phyloP scores from a whole-genome alignment of 1,140 invertebrate species.

The Cotesia typhae region DNA sequence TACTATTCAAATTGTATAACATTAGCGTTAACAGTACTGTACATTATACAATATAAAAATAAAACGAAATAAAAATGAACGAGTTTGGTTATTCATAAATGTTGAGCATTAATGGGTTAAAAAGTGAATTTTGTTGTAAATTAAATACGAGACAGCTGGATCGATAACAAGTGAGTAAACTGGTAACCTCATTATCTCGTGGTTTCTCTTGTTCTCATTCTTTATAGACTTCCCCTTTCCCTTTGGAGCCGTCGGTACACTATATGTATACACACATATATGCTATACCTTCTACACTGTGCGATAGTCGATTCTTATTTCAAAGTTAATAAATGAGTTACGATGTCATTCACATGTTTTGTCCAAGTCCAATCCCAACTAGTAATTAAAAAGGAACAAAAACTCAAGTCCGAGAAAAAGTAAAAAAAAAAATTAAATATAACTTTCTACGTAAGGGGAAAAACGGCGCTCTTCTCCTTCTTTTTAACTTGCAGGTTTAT shows the following conservation, averaged over 20 bases:
- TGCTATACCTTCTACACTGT: background rate
- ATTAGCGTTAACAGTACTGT: no score
- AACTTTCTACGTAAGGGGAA: no score
- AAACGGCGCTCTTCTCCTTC: background rate
- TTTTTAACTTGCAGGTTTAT: no score
- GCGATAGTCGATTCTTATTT: constrained; percentile 1
- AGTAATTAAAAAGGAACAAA: no score
- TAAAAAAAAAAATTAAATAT: no score
- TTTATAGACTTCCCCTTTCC: background rate
- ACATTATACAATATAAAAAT: no score
- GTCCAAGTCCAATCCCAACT: background rate
- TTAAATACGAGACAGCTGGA: constrained; percentile 1
- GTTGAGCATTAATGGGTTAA: background rate
- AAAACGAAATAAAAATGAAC: background rate
- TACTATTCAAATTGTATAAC: no score
- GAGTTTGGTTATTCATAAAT: background rate
- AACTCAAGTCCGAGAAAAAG: no score
- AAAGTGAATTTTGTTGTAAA: constrained; percentile 3
- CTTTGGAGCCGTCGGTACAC: background rate
- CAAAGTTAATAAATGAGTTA: background rate
- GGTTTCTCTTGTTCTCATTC: constrained; percentile 10
- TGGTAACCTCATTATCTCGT: constrained; percentile 30
- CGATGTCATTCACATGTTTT: constrained; percentile 5
- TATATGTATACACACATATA: background rate
- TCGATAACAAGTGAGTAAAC: constrained; percentile 3